Percentiles rank a stretch among this genome's conserved stretches.
Conservation (phyloP, 2,797 vertebrate species). For the Allenopithecus nigroviridis region DNA sequence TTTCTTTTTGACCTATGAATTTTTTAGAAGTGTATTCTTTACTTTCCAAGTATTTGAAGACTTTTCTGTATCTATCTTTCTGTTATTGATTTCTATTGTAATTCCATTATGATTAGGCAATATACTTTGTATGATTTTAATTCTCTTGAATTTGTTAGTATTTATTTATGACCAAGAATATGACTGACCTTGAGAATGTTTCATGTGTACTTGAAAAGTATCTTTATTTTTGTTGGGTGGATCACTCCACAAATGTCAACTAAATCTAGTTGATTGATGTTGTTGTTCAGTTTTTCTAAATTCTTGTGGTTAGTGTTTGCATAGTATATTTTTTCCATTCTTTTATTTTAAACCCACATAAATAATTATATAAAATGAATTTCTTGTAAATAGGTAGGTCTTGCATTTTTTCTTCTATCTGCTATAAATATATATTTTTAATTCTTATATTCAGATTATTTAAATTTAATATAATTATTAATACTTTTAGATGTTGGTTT, state of each 20-base stretch:
- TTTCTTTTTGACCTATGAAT: neutral
- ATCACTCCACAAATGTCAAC: neutral
- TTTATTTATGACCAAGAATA: neutral
- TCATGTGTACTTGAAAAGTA: neutral
- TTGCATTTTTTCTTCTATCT: neutral
- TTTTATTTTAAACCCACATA: neutral
- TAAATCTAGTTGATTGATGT: neutral
- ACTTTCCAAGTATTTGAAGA: neutral
- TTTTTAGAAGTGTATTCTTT: neutral
- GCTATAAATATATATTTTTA: conserved; percentile 1
- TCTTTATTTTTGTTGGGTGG: neutral
- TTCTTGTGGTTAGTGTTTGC: neutral
- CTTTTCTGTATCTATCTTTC: neutral
- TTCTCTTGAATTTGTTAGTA: neutral
- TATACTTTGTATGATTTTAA: neutral
- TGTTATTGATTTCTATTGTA: neutral
- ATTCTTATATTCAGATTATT: neutral
- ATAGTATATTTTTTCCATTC: neutral
- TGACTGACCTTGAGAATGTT: neutral
- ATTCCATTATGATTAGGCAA: neutral
- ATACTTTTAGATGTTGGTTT: neutral
- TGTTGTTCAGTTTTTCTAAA: neutral
- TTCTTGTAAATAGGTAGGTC: neutral
- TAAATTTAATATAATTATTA: neutral
- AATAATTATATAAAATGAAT: neutral